These are phyloP conservation scores for Entosphenus tridentatus DNA, from an alignment of 2,113 vertebrate genomes.

Conservation along the genomic window DNA sequence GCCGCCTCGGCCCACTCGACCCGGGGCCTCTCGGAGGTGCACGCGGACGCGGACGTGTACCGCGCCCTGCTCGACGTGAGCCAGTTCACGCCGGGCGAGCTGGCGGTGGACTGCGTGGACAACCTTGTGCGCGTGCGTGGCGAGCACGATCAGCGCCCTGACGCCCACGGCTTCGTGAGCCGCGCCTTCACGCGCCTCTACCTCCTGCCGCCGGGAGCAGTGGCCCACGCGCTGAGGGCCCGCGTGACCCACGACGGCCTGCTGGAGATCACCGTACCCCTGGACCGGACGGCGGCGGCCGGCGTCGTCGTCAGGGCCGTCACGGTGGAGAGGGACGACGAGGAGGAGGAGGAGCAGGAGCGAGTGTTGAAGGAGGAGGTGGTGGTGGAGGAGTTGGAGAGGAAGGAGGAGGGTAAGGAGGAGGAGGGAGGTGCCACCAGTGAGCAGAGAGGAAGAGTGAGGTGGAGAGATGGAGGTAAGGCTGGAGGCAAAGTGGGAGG, in stretches of 20 bases:
- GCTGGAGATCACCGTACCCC: slow-evolving; percentile 19
- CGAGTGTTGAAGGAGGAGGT: too few relatives aligned
- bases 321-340: too few relatives aligned
- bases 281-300: too few relatives aligned
- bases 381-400: too few relatives aligned
- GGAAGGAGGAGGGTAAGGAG: too few relatives aligned
- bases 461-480: too few relatives aligned
- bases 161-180: slow-evolving; percentile 43
- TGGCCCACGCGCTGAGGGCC: slow-evolving; percentile 36
- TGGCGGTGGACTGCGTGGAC: slow-evolving; percentile 42
- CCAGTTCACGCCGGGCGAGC: slow-evolving; percentile 46
- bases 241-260: slow-evolving; percentile 43
- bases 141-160: slow-evolving; percentile 36
- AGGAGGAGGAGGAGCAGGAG: too few relatives aligned
- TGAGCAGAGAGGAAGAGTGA: too few relatives aligned
- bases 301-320: too few relatives aligned
- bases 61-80: slow-evolving; percentile 46
- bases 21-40: slow-evolving; percentile 37
- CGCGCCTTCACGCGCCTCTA: slow-evolving; percentile 53
- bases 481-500: too few relatives aligned
- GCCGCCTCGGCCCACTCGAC: slow-evolving; percentile 29
- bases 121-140: slow-evolving; percentile 50
- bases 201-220: slow-evolving; percentile 41
- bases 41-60: slow-evolving; percentile 37
- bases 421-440: too few relatives aligned